Evolutionary conservation across 2,113 vertebrate genomes (phyloP).

Genomic region (Monarcha castaneiventris): DNA sequence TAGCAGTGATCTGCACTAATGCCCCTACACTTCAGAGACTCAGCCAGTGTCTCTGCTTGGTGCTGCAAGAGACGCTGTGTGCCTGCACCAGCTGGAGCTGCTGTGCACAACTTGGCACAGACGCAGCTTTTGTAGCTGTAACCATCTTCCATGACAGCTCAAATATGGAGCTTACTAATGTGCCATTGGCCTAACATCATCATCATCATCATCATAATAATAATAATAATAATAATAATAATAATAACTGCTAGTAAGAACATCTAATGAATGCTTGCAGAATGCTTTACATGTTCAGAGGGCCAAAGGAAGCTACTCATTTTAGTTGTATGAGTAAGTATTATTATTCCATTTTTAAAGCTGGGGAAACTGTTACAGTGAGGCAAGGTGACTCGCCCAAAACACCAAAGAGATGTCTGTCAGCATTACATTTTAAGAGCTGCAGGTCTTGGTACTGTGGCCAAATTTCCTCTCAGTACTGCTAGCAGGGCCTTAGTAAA

Average conservation of each 20-base stretch:
- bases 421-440: neutral
- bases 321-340: neutral
- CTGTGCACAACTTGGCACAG: neutral
- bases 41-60: neutral
- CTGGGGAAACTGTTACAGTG: neutral
- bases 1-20: neutral
- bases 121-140: neutral
- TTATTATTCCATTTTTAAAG: constrained; percentile 18
- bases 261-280: neutral
- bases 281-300: neutral
- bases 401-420: constrained; percentile 38
- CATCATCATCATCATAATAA: neutral
- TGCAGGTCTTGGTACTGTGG: neutral
- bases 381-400: constrained; percentile 8
- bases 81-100: neutral
- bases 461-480: neutral
- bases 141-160: neutral
- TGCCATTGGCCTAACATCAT: neutral
- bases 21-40: neutral
- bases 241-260: neutral
- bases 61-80: neutral
- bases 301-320: neutral
- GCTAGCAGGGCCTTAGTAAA: neutral
- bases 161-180: neutral
- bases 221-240: neutral